These are phyloP conservation scores for Drepanosiphum platanoidis DNA, from an alignment of 2,888 invertebrate genomes.

Conservation along the genomic window DNA sequence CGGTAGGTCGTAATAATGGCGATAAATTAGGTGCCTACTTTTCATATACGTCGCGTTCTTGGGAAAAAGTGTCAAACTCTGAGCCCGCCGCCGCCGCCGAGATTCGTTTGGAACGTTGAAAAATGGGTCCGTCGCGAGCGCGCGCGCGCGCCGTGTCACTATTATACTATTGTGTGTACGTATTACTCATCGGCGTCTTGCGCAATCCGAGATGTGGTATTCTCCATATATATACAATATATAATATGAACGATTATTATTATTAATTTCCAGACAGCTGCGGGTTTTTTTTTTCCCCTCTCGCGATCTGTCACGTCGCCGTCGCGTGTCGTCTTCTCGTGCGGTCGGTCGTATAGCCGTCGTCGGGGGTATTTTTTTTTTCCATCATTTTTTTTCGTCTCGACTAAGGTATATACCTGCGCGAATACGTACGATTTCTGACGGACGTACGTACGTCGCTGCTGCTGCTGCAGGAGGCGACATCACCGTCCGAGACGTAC, in stretches of 20 bases:
- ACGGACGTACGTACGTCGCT: too few species aligned
- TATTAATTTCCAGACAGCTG: slow-evolving; percentile 20
- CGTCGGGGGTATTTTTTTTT: neutral
- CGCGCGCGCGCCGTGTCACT: neutral
- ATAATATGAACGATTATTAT: slow-evolving; percentile 6
- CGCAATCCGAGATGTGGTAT: neutral
- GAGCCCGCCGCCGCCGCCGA: neutral
- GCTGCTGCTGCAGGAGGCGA: too few species aligned
- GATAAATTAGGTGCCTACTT: too few species aligned
- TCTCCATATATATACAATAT: neutral
- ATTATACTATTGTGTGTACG: neutral
- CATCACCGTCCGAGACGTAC: too few species aligned
- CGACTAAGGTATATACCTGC: too few species aligned
- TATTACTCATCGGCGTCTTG: slow-evolving; percentile 24
- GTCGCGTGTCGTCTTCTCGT: neutral
- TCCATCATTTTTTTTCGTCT: neutral
- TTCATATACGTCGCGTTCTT: too few species aligned
- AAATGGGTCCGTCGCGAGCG: neutral
- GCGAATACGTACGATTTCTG: too few species aligned
- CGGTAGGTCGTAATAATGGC: too few species aligned
- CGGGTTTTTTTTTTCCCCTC: neutral
- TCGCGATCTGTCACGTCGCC: neutral
- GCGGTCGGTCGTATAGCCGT: neutral
- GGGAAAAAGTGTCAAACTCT: neutral
- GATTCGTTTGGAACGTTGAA: neutral